Base-by-base conservation (phyloP, 2,888 invertebrate species). In the Ectropis crepuscularia region DNA sequence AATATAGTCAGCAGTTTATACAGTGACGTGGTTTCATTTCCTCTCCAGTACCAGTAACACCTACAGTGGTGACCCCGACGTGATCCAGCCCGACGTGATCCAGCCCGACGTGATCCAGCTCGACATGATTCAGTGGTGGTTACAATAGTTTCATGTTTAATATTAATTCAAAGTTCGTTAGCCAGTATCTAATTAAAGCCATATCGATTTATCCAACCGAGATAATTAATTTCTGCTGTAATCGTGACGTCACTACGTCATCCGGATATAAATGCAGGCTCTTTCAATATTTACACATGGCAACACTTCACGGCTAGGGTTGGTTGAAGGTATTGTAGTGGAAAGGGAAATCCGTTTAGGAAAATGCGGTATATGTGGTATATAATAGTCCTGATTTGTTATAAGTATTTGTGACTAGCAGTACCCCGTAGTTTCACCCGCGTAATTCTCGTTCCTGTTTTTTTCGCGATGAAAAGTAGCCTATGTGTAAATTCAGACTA, bases 201-300 rank as follows among this genome's bases (percentile, higher is more conserved):
- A 39, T 5, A 10, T 39, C 38, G 12, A 38, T 7, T 50, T 39
- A 50, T n/a, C 50, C 50, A 6, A 39, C 6, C 37, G 39, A 39
- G 8, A 9, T 38, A 38, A 50, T 50, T 39, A 50, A 50, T 50
- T 39, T 50, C 50, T n/a, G 37, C 37, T 5, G 49, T 10, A 10
- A n/a, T 39, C 37, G 38, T 38, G 50, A 39, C 39, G 50, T 50
- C 50, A 50, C 39, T 12, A 39, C 50, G 11, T 12, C 12, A n/a
- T 12, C 10, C 10, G 39, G 11, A 6, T 45, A 39, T 12, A 39
- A 37, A 39, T 50, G 37, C 37, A 50, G 37, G 39, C 11, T n/a
- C 50, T 50, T 36, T 39, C 1, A 50, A 50, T 50, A 50, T 50
- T 50, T 39, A 50, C 39, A 50, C 50, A 37, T 50, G 50, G 39